Base-by-base conservation (phyloP, 2,888 invertebrate genomes). In the Gari tellinella region DNA sequence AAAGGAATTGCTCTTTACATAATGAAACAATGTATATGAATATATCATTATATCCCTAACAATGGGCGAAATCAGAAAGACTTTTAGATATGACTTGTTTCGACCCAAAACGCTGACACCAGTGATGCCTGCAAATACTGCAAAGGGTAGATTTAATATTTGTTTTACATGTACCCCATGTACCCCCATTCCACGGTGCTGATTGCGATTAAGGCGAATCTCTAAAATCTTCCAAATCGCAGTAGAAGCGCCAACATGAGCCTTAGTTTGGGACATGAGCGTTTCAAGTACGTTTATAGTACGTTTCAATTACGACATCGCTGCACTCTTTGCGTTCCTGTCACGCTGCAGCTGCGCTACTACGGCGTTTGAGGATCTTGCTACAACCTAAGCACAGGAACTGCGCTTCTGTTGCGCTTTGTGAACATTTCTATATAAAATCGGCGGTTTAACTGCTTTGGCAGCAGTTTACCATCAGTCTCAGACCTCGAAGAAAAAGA, bases 141-240 rank as follows among this genome's bases (percentile, higher is more conserved):
- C n/a, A n/a, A n/a, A n/a, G n/a, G n/a, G n/a, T n/a, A n/a, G n/a
- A n/a, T n/a, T n/a, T n/a, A n/a, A n/a, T n/a, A n/a, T n/a, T n/a
- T n/a, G n/a, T n/a, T n/a, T n/a, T n/a, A n/a, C n/a, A n/a, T 31
- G 31, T 31, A 31, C 31, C 31, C 31, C 31, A 31, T 31, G 31
- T 4, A 10, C 31, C 5, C 5, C 48, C 19, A 25, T 51, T 51
- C 26, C 51, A 51, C 51, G 21, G 51, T 1, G 25, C 23, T 51
- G 23, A 51, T 25, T 2, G 51, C 14, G 23, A 8, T 51, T 25
- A 51, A 23, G 23, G 51, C 26, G 51, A 5, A 23, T 25, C 25
- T 25, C 51, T 15, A 51, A 51, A 51, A 12, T 51, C 23, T 51
- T 51, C 25, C 51, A 51, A 51, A 51, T 51, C 25, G 51, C 25